phyloP scores from a whole-genome alignment of 2,113 vertebrate genomes.

The Sapayoa aenigma region DNA sequence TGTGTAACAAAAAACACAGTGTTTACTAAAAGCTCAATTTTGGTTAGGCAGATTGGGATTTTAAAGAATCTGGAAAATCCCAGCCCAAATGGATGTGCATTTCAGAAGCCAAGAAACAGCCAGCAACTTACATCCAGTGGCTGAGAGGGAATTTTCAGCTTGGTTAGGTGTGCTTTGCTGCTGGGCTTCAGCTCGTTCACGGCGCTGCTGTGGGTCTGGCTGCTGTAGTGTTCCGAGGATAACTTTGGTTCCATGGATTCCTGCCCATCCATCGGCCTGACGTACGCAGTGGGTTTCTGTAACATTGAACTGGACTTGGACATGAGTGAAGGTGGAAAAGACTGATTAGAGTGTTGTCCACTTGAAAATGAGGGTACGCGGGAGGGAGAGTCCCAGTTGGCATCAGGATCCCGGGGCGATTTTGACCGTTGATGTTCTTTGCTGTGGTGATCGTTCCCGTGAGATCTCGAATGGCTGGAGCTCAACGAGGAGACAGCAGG shows the following conservation, averaged over 20 bases:
- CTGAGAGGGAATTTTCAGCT: constrained; percentile 96
- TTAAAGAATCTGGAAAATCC: not conserved
- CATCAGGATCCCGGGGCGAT: constrained; percentile 91
- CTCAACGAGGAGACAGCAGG: constrained; percentile 83
- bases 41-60: not conserved
- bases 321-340: constrained; percentile 95
- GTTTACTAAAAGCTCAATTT: not conserved
- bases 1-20: not conserved
- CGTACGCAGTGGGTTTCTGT: constrained; percentile 97
- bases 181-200: constrained; percentile 91
- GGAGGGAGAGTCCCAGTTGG: constrained; percentile 96
- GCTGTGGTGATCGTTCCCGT: constrained; percentile 86
- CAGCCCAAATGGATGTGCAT: not conserved
- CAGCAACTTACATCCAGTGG: constrained; percentile 84
- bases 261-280: constrained; percentile 97
- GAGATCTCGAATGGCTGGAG: constrained; percentile 84
- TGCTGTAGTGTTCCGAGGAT: constrained; percentile 86
- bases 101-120: not conserved
- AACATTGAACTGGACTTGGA: constrained; percentile 93
- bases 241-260: constrained; percentile 93
- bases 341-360: constrained; percentile 89
- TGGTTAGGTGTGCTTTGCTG: constrained; percentile 92
- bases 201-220: constrained; percentile 83
- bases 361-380: constrained; percentile 88
- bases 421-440: constrained; percentile 95